phyloP scores from a whole-genome alignment of 2,113 vertebrate species.

The Rhombomys opimus region DNA sequence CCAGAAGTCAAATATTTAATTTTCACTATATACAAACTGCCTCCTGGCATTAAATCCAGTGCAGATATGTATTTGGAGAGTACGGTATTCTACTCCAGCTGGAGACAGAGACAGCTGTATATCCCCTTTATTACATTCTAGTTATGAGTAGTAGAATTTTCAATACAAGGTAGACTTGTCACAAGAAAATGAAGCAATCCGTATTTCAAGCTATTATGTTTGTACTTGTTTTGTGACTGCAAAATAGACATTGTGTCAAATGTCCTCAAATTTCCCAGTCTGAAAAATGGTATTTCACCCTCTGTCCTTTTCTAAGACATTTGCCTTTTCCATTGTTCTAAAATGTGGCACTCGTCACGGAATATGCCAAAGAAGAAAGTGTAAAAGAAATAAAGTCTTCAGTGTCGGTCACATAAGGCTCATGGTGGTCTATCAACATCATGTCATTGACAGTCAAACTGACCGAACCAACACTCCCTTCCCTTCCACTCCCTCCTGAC shows the following conservation, averaged over 20 bases:
- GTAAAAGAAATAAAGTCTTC: slow-evolving; percentile 61
- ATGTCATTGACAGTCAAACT: too few relatives aligned
- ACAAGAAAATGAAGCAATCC: slow-evolving; percentile 82
- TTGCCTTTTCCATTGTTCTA: slow-evolving; percentile 70
- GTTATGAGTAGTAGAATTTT: slow-evolving; percentile 72
- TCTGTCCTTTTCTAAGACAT: slow-evolving; percentile 29
- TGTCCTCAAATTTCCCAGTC: slow-evolving; percentile 65
- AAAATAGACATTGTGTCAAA: slow-evolving; percentile 77
- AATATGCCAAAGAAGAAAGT: slow-evolving; percentile 69
- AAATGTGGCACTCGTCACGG: slow-evolving; percentile 54
- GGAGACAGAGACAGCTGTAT: slow-evolving; percentile 73
- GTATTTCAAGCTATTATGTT: slow-evolving; percentile 79
- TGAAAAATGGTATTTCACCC: slow-evolving; percentile 74
- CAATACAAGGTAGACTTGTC: slow-evolving; percentile 78
- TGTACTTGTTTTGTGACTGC: slow-evolving; percentile 79
- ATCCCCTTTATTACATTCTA: slow-evolving; percentile 81
- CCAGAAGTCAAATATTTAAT: slow-evolving; percentile 13
- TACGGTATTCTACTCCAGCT: slow-evolving; percentile 53
- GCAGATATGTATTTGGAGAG: slow-evolving; percentile 44
- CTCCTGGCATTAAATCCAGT: slow-evolving; percentile 56
- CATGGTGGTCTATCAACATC: not conserved
- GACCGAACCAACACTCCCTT: not conserved
- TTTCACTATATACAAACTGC: slow-evolving; percentile 51
- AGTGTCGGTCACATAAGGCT: slow-evolving; percentile 21
- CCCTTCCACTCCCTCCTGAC: fast-evolving